These are phyloP conservation scores for Psittacara wagleri DNA, from an alignment of 2,113 vertebrate species.

Conservation along the genomic window DNA sequence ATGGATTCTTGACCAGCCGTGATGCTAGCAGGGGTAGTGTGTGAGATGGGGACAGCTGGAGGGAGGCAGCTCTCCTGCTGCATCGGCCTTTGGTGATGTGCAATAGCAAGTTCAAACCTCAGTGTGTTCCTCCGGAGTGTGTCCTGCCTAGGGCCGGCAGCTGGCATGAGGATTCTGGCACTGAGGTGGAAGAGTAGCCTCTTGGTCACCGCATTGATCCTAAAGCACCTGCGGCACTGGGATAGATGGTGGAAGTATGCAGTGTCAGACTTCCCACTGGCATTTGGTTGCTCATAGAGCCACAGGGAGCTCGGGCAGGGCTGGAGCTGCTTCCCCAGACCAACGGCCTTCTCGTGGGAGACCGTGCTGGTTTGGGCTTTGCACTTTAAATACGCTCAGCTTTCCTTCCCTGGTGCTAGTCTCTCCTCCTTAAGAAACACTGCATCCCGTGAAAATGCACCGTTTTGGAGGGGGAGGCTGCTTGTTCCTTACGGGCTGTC, in stretches of 20 bases:
- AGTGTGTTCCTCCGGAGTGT: fast-evolving
- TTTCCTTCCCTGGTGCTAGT: neutral
- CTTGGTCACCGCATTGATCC: fast-evolving
- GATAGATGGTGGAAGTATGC: neutral
- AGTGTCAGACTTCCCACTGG: fast-evolving
- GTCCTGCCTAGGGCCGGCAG: neutral
- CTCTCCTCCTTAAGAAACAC: neutral
- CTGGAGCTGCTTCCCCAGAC: neutral
- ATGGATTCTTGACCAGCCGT: neutral
- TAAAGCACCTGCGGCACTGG: fast-evolving
- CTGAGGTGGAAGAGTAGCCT: neutral
- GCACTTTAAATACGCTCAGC: neutral
- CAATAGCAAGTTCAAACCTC: no score
- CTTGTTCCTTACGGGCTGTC: neutral
- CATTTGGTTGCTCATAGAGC: neutral
- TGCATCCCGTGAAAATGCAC: neutral
- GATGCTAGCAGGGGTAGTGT: fast-evolving
- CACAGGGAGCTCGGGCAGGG: fast-evolving
- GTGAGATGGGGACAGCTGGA: neutral
- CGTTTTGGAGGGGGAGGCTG: neutral
- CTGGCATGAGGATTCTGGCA: neutral
- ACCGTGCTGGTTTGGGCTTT: neutral
- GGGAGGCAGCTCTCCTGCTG: neutral
- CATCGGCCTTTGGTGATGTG: fast-evolving
- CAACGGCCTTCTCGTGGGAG: neutral